phyloP scores from a whole-genome alignment of 1,140 invertebrate species.

The Nephotettix cincticeps region DNA sequence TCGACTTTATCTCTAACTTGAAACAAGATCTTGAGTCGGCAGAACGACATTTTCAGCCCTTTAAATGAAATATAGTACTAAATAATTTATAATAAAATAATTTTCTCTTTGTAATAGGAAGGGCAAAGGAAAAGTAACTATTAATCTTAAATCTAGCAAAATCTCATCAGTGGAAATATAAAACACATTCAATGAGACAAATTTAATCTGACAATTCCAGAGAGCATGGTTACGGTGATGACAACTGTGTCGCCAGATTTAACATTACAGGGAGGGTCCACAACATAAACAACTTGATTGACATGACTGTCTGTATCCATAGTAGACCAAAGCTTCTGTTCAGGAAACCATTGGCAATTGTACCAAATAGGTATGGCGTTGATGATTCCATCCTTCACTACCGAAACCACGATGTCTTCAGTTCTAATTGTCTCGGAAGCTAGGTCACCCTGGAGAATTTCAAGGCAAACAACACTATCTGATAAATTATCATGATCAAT shows the following conservation, averaged over 20 bases:
- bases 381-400: background rate
- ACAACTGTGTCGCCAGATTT: background rate
- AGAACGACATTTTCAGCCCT: too few species aligned
- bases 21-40: too few species aligned
- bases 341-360: background rate
- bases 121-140: too few species aligned
- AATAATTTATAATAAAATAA: too few species aligned
- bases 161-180: too few species aligned
- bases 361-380: background rate
- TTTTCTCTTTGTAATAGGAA: too few species aligned
- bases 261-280: background rate
- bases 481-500: background rate
- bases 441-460: background rate
- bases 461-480: background rate
- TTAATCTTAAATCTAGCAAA: too few species aligned
- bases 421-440: background rate
- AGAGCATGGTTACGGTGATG: background rate
- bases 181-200: background rate
- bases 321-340: background rate
- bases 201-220: background rate
- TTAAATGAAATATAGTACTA: too few species aligned
- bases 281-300: slow-evolving; percentile 12
- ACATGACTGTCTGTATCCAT: background rate
- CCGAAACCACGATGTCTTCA: background rate
- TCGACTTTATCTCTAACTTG: too few species aligned